Conservation (phyloP, 2,888 invertebrate genomes). For the Steinernema carpocapsae region DNA sequence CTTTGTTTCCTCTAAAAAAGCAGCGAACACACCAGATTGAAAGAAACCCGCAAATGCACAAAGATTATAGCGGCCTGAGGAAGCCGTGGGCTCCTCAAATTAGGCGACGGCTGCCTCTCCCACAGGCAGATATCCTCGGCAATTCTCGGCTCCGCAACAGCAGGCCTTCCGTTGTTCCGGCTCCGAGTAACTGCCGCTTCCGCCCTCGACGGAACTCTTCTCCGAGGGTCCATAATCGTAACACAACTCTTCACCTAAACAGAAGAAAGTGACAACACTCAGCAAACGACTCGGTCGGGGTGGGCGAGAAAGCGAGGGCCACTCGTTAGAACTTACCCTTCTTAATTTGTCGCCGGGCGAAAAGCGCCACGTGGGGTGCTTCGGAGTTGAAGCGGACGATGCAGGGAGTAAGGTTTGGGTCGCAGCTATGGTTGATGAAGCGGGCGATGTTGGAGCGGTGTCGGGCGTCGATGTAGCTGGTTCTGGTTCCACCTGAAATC, state of each 20-base stretch:
- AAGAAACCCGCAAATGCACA: constrained; percentile 11
- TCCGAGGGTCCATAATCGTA: constrained; percentile 54
- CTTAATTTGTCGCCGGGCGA: constrained; percentile 49
- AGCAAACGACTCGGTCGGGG: neutral
- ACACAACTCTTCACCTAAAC: constrained; percentile 55
- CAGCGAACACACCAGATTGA: neutral
- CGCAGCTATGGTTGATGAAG: constrained; percentile 64
- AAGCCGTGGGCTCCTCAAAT: neutral
- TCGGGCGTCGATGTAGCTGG: constrained; percentile 53
- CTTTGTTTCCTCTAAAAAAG: too few species aligned
- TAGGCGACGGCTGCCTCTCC: neutral
- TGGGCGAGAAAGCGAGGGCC: too few species aligned
- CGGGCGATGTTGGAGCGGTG: constrained; percentile 57
- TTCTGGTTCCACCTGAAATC: constrained; percentile 29
- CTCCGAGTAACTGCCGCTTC: neutral
- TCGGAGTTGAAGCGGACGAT: constrained; percentile 51
- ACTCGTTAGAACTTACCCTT: constrained; percentile 32
- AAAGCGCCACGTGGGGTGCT: constrained; percentile 54
- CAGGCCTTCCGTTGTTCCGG: neutral
- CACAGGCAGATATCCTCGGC: constrained; percentile 44
- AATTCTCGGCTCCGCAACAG: constrained; percentile 27
- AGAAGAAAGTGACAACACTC: neutral
- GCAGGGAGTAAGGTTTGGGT: constrained; percentile 57
- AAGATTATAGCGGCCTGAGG: neutral
- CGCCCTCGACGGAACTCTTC: neutral